Base-by-base conservation (phyloP, 1,140 invertebrate species). In the Cotesia glomerata region DNA sequence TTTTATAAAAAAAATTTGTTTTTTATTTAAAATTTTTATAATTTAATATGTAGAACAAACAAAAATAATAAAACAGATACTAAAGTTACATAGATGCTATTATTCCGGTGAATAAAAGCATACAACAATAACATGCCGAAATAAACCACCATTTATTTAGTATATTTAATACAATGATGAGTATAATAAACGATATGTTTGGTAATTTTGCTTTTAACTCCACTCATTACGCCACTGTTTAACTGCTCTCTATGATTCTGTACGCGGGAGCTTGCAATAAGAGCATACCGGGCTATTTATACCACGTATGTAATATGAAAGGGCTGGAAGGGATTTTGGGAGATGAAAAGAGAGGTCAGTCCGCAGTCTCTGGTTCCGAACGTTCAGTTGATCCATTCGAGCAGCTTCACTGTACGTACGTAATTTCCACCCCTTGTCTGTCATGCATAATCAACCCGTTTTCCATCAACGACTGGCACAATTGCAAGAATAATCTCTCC, bases 161-260 rank as follows among this genome's bases (percentile, higher is more conserved):
- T 26, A 26, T 26, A 26, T 26, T 26, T 62, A 36, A 45, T 66
- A 9, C 11, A 2, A 45, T 45, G 39, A 45, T 45, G 45, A 64
- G 52, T 59, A 45, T 14, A 72, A 74, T 70, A 74, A 70, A 39
- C 72, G 66, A 76, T 76, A 76, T 62, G 75, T 76, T 74, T 74
- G 70, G 74, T 74, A 70, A 76, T 74, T 72, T 72, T 62, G 66
- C 34, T 18, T 49, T 14, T 4, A 32, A 56, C 69, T 18, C 8
- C 16, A 3, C 18, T 58, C 14, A 16, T 18, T 18, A 16, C 52
- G 16, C 26, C 18, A 7, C 39, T 7, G 39, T 45, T 45, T 7
- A 7, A 2, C 8, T 11, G 2, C 39, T 45, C 39, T 45, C 39
- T 45, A 11, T 45, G 11, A 7, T 9, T 11, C 5, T 2, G 8